phyloP scores from a whole-genome alignment of 2,113 vertebrate species.

The Morone chrysops region DNA sequence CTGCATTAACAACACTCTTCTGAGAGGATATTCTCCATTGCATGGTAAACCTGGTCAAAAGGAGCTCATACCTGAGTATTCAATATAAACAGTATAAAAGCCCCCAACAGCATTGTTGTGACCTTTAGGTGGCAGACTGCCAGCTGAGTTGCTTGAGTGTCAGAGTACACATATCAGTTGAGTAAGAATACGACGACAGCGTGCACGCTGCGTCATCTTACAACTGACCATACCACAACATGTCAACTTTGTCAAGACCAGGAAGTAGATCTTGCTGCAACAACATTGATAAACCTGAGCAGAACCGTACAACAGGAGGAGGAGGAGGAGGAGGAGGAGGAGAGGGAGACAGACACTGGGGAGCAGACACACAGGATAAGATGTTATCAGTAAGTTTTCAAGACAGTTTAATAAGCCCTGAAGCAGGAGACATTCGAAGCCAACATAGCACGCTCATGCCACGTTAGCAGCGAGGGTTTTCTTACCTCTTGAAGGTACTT shows the following conservation, averaged over 20 bases:
- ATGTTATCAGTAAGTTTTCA: slow-evolving; percentile 59
- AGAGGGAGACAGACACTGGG: slow-evolving; percentile 62
- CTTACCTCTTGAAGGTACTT: slow-evolving; percentile 90
- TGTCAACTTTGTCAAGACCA: slow-evolving; percentile 75
- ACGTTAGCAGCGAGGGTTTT: not conserved
- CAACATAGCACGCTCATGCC: not conserved
- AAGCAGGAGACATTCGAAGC: slow-evolving; percentile 27
- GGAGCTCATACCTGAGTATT: not conserved
- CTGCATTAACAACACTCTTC: slow-evolving; percentile 13
- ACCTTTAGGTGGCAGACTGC: slow-evolving; percentile 43
- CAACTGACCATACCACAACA: slow-evolving; percentile 63
- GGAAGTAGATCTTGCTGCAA: slow-evolving; percentile 83
- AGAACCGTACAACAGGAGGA: slow-evolving; percentile 31
- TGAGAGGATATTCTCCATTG: slow-evolving; percentile 2
- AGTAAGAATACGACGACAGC: slow-evolving; percentile 33
- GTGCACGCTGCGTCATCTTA: slow-evolving; percentile 56
- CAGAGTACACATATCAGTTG: slow-evolving; percentile 6
- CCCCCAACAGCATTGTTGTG: not conserved
- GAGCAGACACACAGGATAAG: slow-evolving; percentile 64
- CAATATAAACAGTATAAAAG: slow-evolving; percentile 1
- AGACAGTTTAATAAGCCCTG: slow-evolving; percentile 37
- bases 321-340: slow-evolving; percentile 10
- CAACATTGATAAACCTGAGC: slow-evolving; percentile 85
- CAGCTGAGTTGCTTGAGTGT: slow-evolving; percentile 5
- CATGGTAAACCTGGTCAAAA: not conserved